These are phyloP conservation scores for Harmothoe impar DNA, from an alignment of 2,888 invertebrate genomes.

Conservation along the genomic window DNA sequence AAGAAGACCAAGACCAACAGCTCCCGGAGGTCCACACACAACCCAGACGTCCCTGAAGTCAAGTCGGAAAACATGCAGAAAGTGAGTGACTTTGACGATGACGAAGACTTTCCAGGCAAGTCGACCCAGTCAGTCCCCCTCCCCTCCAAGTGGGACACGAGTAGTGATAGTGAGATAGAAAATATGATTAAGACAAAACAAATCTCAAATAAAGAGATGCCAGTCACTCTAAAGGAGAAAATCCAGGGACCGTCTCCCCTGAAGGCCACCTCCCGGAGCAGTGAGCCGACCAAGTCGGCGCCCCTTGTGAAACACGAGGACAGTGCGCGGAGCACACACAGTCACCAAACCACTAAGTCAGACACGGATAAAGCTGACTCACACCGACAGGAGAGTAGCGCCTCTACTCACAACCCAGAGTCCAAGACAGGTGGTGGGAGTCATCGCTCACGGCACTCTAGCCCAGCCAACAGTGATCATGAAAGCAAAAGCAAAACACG, in stretches of 20 bases:
- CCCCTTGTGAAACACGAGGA: conserved; percentile 1
- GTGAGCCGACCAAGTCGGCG: not conserved
- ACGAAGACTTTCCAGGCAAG: conserved; percentile 64
- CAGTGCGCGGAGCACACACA: conserved; percentile 54
- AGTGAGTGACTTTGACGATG: conserved; percentile 64
- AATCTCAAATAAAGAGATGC: not conserved
- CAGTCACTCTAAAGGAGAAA: not conserved
- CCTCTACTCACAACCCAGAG: not conserved
- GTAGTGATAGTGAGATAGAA: conserved; percentile 71
- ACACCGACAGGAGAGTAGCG: conserved; percentile 10
- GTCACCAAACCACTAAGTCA: conserved; percentile 26
- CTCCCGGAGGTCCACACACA: not conserved
- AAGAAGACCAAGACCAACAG: conserved; percentile 53
- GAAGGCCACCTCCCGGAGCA: not conserved
- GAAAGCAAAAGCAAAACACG: conserved; percentile 35
- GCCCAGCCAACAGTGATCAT: conserved; percentile 48
- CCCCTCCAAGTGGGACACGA: conserved; percentile 71
- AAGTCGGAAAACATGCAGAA: conserved; percentile 48
- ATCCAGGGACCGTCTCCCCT: not conserved
- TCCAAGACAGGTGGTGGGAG: conserved; percentile 49
- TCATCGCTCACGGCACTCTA: conserved; percentile 56
- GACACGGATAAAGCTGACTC: conserved; percentile 46
- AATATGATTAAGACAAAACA: conserved; percentile 49
- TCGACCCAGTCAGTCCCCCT: conserved; percentile 27
- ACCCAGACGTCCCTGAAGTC: not conserved